Evolutionary conservation across 2,888 invertebrate genomes (phyloP), one percentile per base, ranked within the genome.

Genomic region (Glaucopsyche alexis): DNA sequence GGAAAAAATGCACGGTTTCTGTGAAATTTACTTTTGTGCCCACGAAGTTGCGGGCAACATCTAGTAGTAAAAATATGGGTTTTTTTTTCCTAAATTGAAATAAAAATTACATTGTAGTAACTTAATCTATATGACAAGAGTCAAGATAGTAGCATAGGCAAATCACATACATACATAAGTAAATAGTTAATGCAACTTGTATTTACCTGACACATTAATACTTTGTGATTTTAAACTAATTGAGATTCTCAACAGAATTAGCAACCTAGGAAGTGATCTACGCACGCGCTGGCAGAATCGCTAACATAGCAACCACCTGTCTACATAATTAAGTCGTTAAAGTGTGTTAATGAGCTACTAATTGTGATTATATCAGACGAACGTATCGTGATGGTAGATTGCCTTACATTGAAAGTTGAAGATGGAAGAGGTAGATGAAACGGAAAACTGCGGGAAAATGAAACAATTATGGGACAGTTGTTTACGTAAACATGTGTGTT

Each of bases 331-430:
- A 60, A 60, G 13, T 13, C 60, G 14, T 38, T 38, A 14, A 55
- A 60, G 29, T 29, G 60, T 60, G 29, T 60, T 60, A 38, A 60
- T 60, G 60, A 29, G 60, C 29, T 60, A 60, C 29, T 60, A 60
- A 60, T 6, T 60, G 60, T 29, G 60, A 60, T 60, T 60, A 60
- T 60, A 60, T 60, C 60, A 60, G 29, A 60, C 13, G 11, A 52
- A 4, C 11, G 29, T 29, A 5, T 2, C 7, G 1, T 7, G 60
- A 60, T 60, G 13, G 60, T 38, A 60, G 60, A 60, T 60, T 60
- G 29, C n/a, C 50, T 49, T 19, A 42, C 14, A 38, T 60, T 29
- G 60, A 60, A 60, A 60, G 60, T 29, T 47, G 13, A 5, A 14
- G 38, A 60, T 38, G 60, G 0, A 38, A 50, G 16, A 60, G 29